phyloP scores from a whole-genome alignment of 2,888 invertebrate genomes.

The Ischnura elegans region DNA sequence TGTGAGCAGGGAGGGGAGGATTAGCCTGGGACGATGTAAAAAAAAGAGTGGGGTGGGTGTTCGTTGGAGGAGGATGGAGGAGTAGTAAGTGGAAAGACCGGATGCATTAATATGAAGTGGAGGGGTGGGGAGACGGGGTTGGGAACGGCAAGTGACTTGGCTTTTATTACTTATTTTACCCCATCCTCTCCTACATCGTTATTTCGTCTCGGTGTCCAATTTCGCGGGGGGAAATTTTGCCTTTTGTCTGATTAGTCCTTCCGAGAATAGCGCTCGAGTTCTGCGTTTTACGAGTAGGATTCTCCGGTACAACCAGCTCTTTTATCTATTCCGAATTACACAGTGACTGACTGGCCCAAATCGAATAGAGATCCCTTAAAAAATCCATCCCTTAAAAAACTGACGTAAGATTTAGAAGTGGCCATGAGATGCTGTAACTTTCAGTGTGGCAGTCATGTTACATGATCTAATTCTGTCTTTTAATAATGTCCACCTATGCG shows the following conservation, averaged over 20 bases:
- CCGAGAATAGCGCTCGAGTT: neutral
- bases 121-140: neutral
- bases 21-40: neutral
- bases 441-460: too few species aligned
- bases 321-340: too few species aligned
- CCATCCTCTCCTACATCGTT: neutral
- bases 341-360: too few species aligned
- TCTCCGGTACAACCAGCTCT: too few species aligned
- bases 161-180: neutral
- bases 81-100: neutral
- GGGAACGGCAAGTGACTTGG: neutral
- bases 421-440: too few species aligned
- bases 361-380: too few species aligned
- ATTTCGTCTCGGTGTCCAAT: neutral
- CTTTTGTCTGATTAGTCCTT: neutral
- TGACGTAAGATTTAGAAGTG: too few species aligned
- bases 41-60: neutral
- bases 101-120: constrained; percentile 12
- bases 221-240: neutral
- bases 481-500: too few species aligned
- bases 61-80: neutral
- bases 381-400: too few species aligned
- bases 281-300: too few species aligned
- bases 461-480: too few species aligned
- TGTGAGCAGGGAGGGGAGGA: neutral